Evolutionary conservation across 2,888 invertebrate species (phyloP).

Genomic region (Seira sanloemensis): DNA sequence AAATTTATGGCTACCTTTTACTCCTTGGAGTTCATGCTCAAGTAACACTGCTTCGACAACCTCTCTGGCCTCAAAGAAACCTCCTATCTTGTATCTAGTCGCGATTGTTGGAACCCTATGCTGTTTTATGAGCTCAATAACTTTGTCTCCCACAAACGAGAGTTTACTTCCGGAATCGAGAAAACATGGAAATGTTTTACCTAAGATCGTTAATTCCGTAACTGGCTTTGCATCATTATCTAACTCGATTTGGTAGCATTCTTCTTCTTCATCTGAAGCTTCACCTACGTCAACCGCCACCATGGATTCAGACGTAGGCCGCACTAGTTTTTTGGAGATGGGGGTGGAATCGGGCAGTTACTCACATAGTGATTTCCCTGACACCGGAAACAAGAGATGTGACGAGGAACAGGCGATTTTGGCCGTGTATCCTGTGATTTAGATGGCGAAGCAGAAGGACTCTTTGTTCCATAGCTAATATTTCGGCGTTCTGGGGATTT

Average conservation of each 20-base stretch:
- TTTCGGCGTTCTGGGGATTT: not conserved
- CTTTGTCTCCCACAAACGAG: not conserved
- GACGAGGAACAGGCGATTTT: not conserved
- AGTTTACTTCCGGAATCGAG: not conserved
- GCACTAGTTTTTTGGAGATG: not conserved
- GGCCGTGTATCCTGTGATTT: no score
- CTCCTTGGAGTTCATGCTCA: not conserved
- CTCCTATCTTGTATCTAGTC: not conserved
- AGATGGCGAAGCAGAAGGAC: not conserved
- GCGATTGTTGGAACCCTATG: not conserved
- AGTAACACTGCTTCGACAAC: not conserved
- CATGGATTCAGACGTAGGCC: not conserved
- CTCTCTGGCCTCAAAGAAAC: not conserved
- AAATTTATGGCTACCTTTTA: slow-evolving; percentile 5
- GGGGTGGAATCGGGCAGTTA: no score
- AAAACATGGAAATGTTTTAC: not conserved
- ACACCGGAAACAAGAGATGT: not conserved
- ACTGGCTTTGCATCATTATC: not conserved
- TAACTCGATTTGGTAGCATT: not conserved
- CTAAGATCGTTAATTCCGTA: not conserved
- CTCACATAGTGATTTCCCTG: not conserved
- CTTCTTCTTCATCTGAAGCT: not conserved
- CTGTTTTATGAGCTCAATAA: not conserved
- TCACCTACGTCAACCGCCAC: not conserved
- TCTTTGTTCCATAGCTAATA: not conserved